These are phyloP conservation scores for Malacosoma neustria DNA, from an alignment of 2,888 invertebrate species.

Conservation along the genomic window DNA sequence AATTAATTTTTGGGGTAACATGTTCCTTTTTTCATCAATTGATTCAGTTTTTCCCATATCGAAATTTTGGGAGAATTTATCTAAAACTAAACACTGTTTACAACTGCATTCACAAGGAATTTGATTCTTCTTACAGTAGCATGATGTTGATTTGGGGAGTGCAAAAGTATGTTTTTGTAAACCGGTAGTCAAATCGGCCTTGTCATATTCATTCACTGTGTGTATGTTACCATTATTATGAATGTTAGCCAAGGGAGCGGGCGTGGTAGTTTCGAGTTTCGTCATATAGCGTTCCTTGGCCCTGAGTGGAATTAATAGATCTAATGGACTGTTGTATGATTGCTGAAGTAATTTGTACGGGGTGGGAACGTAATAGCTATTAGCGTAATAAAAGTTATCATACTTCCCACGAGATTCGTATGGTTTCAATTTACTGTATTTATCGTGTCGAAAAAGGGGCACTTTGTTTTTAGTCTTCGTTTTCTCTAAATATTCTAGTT, in stretches of 20 bases:
- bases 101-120: constrained; percentile 46
- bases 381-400: constrained; percentile 26
- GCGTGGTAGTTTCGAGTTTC: constrained; percentile 18
- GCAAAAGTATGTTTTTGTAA: constrained; percentile 19
- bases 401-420: constrained; percentile 19
- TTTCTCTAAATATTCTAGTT: constrained; percentile 40
- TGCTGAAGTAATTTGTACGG: constrained; percentile 20
- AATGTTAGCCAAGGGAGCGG: constrained; percentile 14
- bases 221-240: constrained; percentile 21
- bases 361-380: constrained; percentile 26
- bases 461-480: constrained; percentile 53
- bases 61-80: constrained; percentile 11
- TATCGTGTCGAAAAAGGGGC: constrained; percentile 41
- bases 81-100: constrained; percentile 38
- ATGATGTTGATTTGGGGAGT: constrained; percentile 24
- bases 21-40: constrained; percentile 1
- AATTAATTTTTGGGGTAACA: background rate
- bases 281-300: constrained; percentile 24
- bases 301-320: constrained; percentile 38
- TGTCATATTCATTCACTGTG: constrained; percentile 9
- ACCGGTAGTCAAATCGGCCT: background rate
- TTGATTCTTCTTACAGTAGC: constrained; percentile 40
- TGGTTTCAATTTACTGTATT: constrained; percentile 34
- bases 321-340: constrained; percentile 30
- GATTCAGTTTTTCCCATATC: background rate